Evolutionary conservation across 2,797 vertebrate species (phyloP).

Genomic region (Phataginus tricuspis): DNA sequence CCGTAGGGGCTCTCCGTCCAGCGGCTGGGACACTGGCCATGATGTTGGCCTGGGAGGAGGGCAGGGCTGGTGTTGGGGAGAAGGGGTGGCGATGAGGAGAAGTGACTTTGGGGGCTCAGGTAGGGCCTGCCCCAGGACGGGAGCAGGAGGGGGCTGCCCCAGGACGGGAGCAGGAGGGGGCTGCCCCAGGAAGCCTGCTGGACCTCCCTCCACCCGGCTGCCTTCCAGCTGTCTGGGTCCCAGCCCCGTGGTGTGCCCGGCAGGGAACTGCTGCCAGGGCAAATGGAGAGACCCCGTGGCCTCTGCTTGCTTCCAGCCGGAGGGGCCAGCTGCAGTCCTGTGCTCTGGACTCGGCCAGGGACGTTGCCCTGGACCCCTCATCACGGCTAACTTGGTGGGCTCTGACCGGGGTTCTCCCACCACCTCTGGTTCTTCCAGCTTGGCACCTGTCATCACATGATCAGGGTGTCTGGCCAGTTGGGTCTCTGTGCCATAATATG

Average conservation of each 20-base stretch:
- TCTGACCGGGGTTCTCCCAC: not conserved
- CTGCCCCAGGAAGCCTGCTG: not conserved
- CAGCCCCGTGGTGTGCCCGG: not conserved
- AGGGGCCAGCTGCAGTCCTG: too few relatives aligned
- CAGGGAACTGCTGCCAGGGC: too few relatives aligned
- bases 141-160: not conserved
- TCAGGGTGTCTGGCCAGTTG: not conserved
- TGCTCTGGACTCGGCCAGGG: not conserved
- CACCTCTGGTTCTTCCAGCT: accelerated
- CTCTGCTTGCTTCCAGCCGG: not conserved
- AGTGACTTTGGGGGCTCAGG: not conserved
- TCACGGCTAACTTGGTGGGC: accelerated
- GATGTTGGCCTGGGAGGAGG: accelerated
- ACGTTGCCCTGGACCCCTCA: accelerated
- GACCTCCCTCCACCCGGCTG: too few relatives aligned
- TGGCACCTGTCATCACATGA: accelerated
- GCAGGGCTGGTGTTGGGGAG: not conserved
- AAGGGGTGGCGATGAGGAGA: not conserved
- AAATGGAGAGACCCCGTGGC: too few relatives aligned
- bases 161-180: not conserved
- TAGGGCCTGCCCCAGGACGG: not conserved
- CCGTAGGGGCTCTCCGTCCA: accelerated
- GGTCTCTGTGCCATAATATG: not conserved
- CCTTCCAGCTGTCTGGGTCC: not conserved
- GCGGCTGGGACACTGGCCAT: accelerated